Percentiles rank a stretch among this genome's conserved stretches.
phyloP scores from a whole-genome alignment of 2,113 vertebrate species.

The Mastomys coucha region DNA sequence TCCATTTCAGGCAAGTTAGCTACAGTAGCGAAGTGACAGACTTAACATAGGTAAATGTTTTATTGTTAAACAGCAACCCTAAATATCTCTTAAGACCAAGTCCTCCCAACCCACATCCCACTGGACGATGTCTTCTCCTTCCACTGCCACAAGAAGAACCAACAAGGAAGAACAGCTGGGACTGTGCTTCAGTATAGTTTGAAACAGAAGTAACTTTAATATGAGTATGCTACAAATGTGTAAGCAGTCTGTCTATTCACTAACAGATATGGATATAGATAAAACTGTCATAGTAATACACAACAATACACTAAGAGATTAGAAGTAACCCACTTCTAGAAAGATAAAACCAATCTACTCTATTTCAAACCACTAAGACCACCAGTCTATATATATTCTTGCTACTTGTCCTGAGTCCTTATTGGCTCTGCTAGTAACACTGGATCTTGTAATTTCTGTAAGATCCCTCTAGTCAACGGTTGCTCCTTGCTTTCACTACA shows the following conservation, averaged over 20 bases:
- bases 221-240: neutral
- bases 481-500: neutral
- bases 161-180: too few species aligned
- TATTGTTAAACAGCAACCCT: too few species aligned
- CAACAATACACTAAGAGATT: neutral
- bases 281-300: neutral
- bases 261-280: neutral
- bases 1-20: too few species aligned
- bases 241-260: neutral
- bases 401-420: neutral
- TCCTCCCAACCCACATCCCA: accelerated
- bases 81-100: too few species aligned
- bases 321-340: neutral
- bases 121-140: too few species aligned
- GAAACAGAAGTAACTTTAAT: neutral
- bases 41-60: too few species aligned
- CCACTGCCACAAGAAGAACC: too few species aligned
- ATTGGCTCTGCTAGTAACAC: neutral
- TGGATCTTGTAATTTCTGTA: neutral
- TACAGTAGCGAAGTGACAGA: too few species aligned
- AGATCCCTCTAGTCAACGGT: neutral
- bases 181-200: neutral
- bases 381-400: neutral
- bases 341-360: neutral
- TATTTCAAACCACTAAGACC: neutral